Percentiles rank a stretch among this genome's conserved stretches.
Conservation (phyloP, 2,113 vertebrate species). For the Alligator sinensis region DNA sequence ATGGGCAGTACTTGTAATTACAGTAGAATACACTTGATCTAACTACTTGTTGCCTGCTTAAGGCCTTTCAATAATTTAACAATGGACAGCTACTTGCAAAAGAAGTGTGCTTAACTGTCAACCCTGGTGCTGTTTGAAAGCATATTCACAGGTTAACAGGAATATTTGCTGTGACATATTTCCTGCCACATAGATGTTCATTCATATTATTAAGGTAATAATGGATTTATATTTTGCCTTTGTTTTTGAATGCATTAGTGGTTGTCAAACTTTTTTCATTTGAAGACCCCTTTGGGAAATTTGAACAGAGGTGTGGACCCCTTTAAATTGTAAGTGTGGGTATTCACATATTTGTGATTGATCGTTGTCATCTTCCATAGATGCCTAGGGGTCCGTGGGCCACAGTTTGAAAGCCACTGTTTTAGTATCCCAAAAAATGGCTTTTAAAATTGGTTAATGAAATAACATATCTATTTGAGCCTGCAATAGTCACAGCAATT, state of each 20-base stretch:
- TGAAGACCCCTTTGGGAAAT: no score
- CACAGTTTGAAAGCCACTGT: neutral
- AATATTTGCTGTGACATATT: neutral
- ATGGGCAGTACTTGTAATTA: neutral
- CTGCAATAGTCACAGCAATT: neutral
- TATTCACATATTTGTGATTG: no score
- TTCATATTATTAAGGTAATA: neutral
- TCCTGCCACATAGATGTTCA: neutral
- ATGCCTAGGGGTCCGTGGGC: no score
- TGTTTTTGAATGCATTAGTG: neutral
- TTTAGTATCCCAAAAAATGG: neutral
- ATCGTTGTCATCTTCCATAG: no score
- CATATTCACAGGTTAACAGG: neutral
- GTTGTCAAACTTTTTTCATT: no score
- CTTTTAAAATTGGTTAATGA: conserved; percentile 24
- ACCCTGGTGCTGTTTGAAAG: neutral
- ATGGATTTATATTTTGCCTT: neutral
- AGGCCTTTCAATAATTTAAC: conserved; percentile 1
- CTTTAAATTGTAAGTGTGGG: no score
- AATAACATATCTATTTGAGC: neutral
- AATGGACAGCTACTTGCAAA: conserved; percentile 22
- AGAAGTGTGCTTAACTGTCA: neutral
- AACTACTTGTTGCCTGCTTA: neutral
- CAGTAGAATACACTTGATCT: neutral
- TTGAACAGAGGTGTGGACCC: no score